phyloP scores from a whole-genome alignment of 2,113 vertebrate genomes.

The Proteles cristata region DNA sequence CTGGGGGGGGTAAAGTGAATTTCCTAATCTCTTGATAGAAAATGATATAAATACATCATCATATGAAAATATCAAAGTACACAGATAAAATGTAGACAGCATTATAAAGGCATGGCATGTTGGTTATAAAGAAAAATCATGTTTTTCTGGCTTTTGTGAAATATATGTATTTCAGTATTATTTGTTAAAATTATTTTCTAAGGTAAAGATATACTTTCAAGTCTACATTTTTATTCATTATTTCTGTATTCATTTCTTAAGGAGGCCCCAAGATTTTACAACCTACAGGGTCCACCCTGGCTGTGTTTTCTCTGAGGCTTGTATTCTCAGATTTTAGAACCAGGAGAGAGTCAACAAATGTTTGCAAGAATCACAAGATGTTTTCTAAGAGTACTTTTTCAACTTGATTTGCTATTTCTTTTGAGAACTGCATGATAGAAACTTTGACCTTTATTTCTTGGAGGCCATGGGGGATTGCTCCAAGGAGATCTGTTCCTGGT shows the following conservation, averaged over 20 bases:
- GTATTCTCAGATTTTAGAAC: not conserved
- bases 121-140: not conserved
- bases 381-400: slow-evolving; percentile 50
- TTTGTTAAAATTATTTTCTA: not conserved
- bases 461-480: not conserved
- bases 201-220: not conserved
- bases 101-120: not conserved
- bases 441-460: slow-evolving; percentile 51
- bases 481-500: not conserved
- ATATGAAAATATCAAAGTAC: not conserved
- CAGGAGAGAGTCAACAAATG: not conserved
- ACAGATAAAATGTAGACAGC: not conserved
- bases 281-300: not conserved
- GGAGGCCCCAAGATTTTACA: not conserved
- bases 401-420: slow-evolving; percentile 39
- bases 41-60: not conserved
- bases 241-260: slow-evolving; percentile 4
- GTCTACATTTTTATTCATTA: not conserved
- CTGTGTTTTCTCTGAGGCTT: not conserved
- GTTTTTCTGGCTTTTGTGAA: not conserved
- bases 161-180: not conserved
- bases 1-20: not conserved
- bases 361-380: not conserved
- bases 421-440: not conserved
- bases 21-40: not conserved